Evolutionary conservation across 2,113 vertebrate genomes (phyloP), one percentile per base, ranked within the genome.

Genomic region (Cnemophilus loriae): DNA sequence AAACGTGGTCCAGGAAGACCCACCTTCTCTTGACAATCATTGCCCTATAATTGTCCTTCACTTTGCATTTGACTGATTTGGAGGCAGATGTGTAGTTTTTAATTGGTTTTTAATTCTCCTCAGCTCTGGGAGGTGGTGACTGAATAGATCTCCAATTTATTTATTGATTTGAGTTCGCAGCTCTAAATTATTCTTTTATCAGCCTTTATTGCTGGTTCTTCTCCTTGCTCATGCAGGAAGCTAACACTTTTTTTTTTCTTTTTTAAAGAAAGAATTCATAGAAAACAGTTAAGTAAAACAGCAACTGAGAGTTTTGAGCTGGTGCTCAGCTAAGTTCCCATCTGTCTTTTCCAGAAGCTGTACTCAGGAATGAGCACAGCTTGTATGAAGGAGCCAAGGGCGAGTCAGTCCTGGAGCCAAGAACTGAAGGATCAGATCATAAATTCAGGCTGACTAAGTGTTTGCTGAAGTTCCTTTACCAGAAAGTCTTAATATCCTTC

Each of bases 81-180:
- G 56, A 95, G 85, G 70, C 71, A 92, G 57, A 33, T 79, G 76
- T 20, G 18, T 81, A 56, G 10, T 41, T 94, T 87, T 90, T 87
- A 97, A 95, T 95, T 73, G 90, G 11, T 70, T 94, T 97, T 93
- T 94, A 93, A 87, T 95, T 95, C 75, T 83, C 14, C 52, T 90
- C 44, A 73, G 75, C 86, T 83, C 85, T 74, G 50, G 90, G 80
- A 85, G 74, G 35, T 59, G 21, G 47, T 75, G 47, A 37, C 71
- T 77, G 80, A 90, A 61, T n/a, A 74, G 27, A 53, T 53, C 42
- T 89, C 20, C 22, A 27, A 17, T 80, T 81, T 82, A 56, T 55
- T 91, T 93, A 94, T 79, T 80, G 82, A 88, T 94, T 37, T 56
- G 32, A 65, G 32, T 87, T 93, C 57, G 68, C 78, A 92, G 41